phyloP scores from a whole-genome alignment of 2,797 vertebrate genomes.

The Acanthornis magna region DNA sequence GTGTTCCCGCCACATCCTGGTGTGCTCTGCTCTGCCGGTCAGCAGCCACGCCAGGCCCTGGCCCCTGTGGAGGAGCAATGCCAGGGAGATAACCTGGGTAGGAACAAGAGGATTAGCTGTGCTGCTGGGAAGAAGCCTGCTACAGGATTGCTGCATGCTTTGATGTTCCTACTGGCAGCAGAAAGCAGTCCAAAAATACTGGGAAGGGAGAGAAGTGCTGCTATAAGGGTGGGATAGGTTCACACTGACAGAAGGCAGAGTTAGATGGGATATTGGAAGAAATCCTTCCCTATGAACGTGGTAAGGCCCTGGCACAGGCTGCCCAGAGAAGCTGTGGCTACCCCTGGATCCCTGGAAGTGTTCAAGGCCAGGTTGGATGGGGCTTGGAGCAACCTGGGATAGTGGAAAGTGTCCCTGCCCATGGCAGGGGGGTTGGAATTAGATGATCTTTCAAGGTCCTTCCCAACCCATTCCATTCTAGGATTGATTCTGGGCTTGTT shows the following conservation, averaged over 20 bases:
- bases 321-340: not conserved
- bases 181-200: not conserved
- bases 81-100: not conserved
- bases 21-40: not conserved
- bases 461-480: not conserved
- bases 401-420: not conserved
- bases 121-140: not conserved
- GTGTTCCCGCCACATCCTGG: not conserved
- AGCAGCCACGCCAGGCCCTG: accelerated
- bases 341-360: not conserved
- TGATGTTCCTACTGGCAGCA: not conserved
- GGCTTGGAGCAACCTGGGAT: accelerated
- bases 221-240: not conserved
- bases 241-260: not conserved
- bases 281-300: not conserved
- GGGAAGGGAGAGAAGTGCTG: not conserved
- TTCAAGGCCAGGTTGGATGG: not conserved
- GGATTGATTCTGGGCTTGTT: not conserved
- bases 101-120: not conserved
- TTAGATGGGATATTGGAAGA: not conserved
- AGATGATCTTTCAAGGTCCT: not conserved
- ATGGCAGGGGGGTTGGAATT: not conserved
- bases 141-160: not conserved
- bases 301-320: not conserved
- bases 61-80: not conserved